Base-by-base conservation (phyloP, 2,797 vertebrate species). In the Tokudaia tokunoshimensis region DNA sequence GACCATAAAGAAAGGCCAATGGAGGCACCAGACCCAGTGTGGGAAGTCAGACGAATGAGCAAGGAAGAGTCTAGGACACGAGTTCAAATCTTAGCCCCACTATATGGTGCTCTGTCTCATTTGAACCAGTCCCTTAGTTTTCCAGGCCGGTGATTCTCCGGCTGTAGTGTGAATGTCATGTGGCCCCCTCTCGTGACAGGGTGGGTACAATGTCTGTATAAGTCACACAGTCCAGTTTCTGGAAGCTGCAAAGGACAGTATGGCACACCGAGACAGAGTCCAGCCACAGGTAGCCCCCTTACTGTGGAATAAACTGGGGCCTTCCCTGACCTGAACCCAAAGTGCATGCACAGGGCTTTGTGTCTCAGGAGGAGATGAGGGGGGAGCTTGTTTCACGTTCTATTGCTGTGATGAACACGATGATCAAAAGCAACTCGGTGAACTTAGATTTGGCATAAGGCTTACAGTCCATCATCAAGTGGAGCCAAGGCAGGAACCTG, bases 171-270 rank as follows among this genome's bases (percentile, higher is more conserved):
- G 1, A 52, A 0, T 14, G 50, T 34, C 3, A 0, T 17, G 1
- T 17, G 31, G 65, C 13, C 63, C 63, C 55, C 31, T 34, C n/a
- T 47, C 10, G 61, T 70, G n/a, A 70, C 44, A 26, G 3, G 3
- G 26, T 2, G 19, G 8, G 19, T 50, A 19, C n/a, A 34, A 13
- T 41, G 50, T 24, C 17, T 19, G 2, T 15, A 9, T 0, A 6
- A 34, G 26, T n/a, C 15, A 0, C 4, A 0, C 7, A 10, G 74
- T 37, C 41, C 15, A 0, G 10, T 26, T 41, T 89, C 90, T 17
- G 55, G 29, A 12, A 0, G 0, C 1, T 14, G 37, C 19, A 0
- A 63, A 17, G 0, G 80, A 29, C 50, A 0, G 55, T 2, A 26
- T 26, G 37, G n/a, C 5, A 14, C 2, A 2, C 1, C 5, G 83